A percentile compares a stretch with the other conserved stretches of the same genome.
phyloP scores from a whole-genome alignment of 1,140 invertebrate species.

The Helicorthomorpha holstii region DNA sequence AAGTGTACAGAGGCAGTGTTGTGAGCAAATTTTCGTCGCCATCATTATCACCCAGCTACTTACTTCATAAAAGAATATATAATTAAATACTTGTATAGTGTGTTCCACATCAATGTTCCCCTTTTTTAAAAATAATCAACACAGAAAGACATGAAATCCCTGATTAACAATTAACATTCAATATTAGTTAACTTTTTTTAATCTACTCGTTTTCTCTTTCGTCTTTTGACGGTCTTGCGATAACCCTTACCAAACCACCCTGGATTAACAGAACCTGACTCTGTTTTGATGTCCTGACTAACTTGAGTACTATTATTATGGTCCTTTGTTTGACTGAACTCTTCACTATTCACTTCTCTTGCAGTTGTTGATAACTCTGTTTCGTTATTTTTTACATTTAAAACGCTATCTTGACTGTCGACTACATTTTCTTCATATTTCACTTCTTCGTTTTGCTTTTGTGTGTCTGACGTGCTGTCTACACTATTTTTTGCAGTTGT shows the following conservation, averaged over 20 bases:
- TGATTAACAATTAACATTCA: too few relatives aligned
- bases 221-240: slow-evolving; percentile 20
- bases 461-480: neutral
- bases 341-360: slow-evolving; percentile 12
- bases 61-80: too few relatives aligned
- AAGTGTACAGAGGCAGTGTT: too few relatives aligned
- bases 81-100: too few relatives aligned
- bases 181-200: too few relatives aligned
- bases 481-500: neutral
- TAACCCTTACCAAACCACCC: slow-evolving; percentile 46
- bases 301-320: slow-evolving; percentile 14
- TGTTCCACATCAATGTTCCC: too few relatives aligned
- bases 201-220: slow-evolving; percentile 1
- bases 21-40: too few relatives aligned
- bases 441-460: neutral
- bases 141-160: too few relatives aligned
- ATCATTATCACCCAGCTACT: too few relatives aligned
- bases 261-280: slow-evolving; percentile 19
- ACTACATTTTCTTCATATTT: neutral
- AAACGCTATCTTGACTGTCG: slow-evolving; percentile 6
- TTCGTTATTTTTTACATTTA: too few relatives aligned
- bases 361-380: too few relatives aligned
- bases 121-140: too few relatives aligned
- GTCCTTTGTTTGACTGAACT: slow-evolving; percentile 20
- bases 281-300: slow-evolving; percentile 11